These are phyloP conservation scores for Oligia latruncula DNA, from an alignment of 2,888 invertebrate species.

Conservation along the genomic window DNA sequence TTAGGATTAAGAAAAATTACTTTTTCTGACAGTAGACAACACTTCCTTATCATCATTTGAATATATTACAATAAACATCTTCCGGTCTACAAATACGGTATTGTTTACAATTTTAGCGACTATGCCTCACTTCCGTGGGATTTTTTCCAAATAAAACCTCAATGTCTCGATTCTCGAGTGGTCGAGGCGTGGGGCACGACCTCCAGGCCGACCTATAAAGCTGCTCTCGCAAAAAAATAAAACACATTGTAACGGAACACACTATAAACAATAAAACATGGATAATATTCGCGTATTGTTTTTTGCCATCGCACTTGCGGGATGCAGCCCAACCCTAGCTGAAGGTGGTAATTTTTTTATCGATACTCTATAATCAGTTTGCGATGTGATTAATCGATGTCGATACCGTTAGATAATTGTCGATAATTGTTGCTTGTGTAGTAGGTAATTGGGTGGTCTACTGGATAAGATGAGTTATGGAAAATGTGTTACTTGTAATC, in stretches of 20 bases:
- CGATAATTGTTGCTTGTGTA: slow-evolving; percentile 68
- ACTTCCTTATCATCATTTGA: slow-evolving; percentile 42
- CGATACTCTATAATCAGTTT: slow-evolving; percentile 71
- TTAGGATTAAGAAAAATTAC: not conserved
- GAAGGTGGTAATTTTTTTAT: slow-evolving; percentile 80
- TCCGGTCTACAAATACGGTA: slow-evolving; percentile 64
- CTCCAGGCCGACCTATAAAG: slow-evolving; percentile 86
- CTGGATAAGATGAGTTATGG: slow-evolving; percentile 4
- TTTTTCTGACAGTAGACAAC: slow-evolving; percentile 1
- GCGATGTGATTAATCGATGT: slow-evolving; percentile 64
- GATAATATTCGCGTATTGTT: slow-evolving; percentile 70
- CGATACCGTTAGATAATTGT: slow-evolving; percentile 73
- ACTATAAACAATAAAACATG: slow-evolving; percentile 75
- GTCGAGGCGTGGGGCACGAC: slow-evolving; percentile 82
- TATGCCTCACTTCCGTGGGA: slow-evolving; percentile 80
- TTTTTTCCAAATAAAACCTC: slow-evolving; percentile 72
- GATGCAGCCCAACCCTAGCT: slow-evolving; percentile 71
- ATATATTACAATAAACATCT: slow-evolving; percentile 57
- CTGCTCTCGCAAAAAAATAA: slow-evolving; percentile 76
- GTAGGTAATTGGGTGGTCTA: slow-evolving; percentile 58
- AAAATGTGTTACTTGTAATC: slow-evolving; percentile 11
- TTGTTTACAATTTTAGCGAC: slow-evolving; percentile 61
- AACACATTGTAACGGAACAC: slow-evolving; percentile 74
- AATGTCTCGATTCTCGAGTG: slow-evolving; percentile 71
- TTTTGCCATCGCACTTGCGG: slow-evolving; percentile 71